Evolutionary conservation across 2,888 invertebrate species (phyloP).

Genomic region (Cheilosia variabilis): DNA sequence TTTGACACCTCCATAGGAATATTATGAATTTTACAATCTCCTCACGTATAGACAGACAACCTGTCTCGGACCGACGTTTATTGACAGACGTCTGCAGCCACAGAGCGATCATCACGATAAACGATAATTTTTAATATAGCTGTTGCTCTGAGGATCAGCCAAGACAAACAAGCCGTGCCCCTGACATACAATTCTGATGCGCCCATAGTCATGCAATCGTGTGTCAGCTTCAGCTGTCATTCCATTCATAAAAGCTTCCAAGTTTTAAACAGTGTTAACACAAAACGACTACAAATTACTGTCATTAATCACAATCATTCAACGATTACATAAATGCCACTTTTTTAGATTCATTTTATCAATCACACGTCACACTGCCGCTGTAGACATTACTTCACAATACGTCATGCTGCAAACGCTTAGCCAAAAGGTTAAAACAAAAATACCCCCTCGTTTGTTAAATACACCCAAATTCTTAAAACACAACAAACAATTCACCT

Average conservation of each 20-base stretch:
- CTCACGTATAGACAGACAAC: too few species aligned
- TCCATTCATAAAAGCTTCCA: background rate
- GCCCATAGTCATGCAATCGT: too few species aligned
- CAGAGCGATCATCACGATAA: too few species aligned
- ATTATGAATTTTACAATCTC: too few species aligned
- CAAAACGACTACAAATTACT: constrained; percentile 7
- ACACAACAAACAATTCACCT: constrained; percentile 84
- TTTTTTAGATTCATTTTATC: constrained; percentile 5
- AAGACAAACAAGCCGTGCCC: too few species aligned
- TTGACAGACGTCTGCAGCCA: too few species aligned
- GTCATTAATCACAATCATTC: constrained; percentile 49
- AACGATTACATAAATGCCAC: constrained; percentile 19
- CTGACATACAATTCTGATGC: too few species aligned
- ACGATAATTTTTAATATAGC: too few species aligned
- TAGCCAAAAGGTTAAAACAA: background rate
- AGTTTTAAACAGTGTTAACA: constrained; percentile 17
- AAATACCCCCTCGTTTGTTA: constrained; percentile 12
- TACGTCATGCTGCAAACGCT: background rate
- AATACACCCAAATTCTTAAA: constrained; percentile 19
- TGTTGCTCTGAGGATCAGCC: too few species aligned
- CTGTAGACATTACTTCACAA: too few species aligned
- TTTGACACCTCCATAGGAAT: too few species aligned
- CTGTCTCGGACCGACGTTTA: too few species aligned
- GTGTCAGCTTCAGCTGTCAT: constrained; percentile 1
- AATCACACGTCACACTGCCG: background rate